Evolutionary conservation across 2,797 vertebrate species (phyloP), one percentile per base, ranked within the genome.

Genomic region (Rhinogobio ventralis): DNA sequence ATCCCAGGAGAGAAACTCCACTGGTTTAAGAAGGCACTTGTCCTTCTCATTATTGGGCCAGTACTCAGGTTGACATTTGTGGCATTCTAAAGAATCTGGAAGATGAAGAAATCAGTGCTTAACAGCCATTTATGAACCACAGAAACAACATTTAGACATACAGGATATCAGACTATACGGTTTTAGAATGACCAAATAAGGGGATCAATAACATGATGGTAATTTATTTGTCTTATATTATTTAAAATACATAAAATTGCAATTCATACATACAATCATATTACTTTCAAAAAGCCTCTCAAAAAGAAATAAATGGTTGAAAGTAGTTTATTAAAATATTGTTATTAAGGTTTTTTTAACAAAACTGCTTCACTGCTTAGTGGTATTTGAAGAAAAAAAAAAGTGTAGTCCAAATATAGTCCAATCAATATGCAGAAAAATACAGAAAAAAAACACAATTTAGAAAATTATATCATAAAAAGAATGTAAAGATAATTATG

Each of bases 21-120:
- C 60, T 30, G 60, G 60, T 64, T 64, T 64, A 87, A 25, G 42
- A 46, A 71, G n/a, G 15, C 68, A 71, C 0, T 46, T 42, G 74
- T 92, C 81, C 79, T 64, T 91, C 11, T 91, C 45, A 81, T 76
- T 6, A 74, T 91, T 94, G 25, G 91, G 89, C 94, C 93, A 94
- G 73, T 90, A 92, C 19, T 94, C 92, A 0, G 82, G 74, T 1
- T 85, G 86, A 33, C 94, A 95, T 1, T 79, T 28, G 3, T 90
- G 45, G 86, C 94, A 95, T n/a, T 89, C 88, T 60, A 90, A 15
- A 0, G 92, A 94, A 88, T 95, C 93, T 94, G 82, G 23, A n/a
- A 67, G 14, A n/a, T 72, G n/a, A 69, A 82, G 33, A 4, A 36
- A 36, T 9, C 0, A 80, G 15, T 33, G 23, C 1, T 4, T 68